These are phyloP conservation scores for Aphodius granarius DNA, from an alignment of 2,888 invertebrate species.

Conservation along the genomic window DNA sequence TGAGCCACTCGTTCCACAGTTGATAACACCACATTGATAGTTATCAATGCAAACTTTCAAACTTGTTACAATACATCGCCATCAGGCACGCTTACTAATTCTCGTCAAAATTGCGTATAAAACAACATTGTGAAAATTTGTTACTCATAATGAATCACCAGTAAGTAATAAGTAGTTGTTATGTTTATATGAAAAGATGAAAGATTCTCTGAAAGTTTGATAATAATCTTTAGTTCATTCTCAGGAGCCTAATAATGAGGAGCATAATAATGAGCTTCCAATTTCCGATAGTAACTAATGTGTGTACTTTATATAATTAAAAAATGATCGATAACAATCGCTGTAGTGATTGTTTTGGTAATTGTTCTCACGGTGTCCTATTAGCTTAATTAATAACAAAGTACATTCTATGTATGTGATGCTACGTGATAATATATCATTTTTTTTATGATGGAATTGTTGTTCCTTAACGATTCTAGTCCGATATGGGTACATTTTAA, in stretches of 20 bases:
- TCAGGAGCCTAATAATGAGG: background rate
- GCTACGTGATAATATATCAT: background rate
- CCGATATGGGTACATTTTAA: no score
- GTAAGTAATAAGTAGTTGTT: no score
- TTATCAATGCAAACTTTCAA: no score
- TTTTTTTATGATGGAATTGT: background rate
- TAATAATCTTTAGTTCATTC: background rate
- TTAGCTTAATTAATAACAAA: background rate
- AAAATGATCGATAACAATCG: background rate
- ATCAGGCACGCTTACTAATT: no score
- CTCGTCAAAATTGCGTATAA: no score
- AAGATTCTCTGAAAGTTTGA: background rate
- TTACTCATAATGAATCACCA: no score
- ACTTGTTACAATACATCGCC: no score
- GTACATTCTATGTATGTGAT: background rate
- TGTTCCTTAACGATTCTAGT: no score
- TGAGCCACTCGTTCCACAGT: no score
- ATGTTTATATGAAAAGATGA: background rate
- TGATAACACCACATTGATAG: no score
- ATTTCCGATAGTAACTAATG: background rate
- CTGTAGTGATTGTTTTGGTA: background rate
- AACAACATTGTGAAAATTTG: no score
- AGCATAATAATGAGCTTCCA: background rate
- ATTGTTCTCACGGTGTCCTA: background rate
- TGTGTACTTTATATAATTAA: background rate